phyloP scores from a whole-genome alignment of 2,797 vertebrate species.

The Poeciliopsis infans region DNA sequence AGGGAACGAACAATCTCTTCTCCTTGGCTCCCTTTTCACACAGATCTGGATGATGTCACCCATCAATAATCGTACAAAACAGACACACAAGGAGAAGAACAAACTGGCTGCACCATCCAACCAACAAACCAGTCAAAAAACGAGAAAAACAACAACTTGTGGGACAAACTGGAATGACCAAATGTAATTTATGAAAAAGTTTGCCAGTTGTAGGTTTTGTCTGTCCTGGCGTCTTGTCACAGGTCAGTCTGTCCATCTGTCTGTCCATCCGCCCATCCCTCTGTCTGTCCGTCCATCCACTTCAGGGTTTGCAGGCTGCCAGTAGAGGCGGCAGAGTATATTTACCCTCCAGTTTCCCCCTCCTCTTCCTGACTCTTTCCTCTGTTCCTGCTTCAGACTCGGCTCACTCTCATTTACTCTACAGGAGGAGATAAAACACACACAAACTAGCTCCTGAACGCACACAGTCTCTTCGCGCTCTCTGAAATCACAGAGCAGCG shows the following conservation, averaged over 20 bases:
- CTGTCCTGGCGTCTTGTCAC: neutral
- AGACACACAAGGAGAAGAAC: slow-evolving; percentile 17
- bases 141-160: neutral
- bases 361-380: slow-evolving; percentile 28
- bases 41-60: slow-evolving; percentile 20
- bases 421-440: slow-evolving; percentile 22
- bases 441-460: slow-evolving; percentile 11
- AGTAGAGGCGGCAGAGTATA: slow-evolving; percentile 57
- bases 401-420: slow-evolving; percentile 42
- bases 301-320: slow-evolving; percentile 63
- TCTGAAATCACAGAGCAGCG: neutral
- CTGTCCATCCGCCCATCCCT: slow-evolving; percentile 13
- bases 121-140: neutral
- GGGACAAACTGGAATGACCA: neutral
- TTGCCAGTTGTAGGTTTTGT: too few species aligned
- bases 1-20: slow-evolving; percentile 6
- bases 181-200: neutral
- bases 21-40: slow-evolving; percentile 11
- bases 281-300: slow-evolving; percentile 13
- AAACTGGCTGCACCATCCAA: neutral
- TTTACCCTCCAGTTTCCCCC: slow-evolving; percentile 65
- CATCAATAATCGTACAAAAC: slow-evolving; percentile 29
- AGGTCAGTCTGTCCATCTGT: neutral
- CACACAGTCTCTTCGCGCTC: slow-evolving; percentile 30
- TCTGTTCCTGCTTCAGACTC: slow-evolving; percentile 50